phyloP scores from a whole-genome alignment of 1,140 invertebrate species.

The Habropoda laboriosa region DNA sequence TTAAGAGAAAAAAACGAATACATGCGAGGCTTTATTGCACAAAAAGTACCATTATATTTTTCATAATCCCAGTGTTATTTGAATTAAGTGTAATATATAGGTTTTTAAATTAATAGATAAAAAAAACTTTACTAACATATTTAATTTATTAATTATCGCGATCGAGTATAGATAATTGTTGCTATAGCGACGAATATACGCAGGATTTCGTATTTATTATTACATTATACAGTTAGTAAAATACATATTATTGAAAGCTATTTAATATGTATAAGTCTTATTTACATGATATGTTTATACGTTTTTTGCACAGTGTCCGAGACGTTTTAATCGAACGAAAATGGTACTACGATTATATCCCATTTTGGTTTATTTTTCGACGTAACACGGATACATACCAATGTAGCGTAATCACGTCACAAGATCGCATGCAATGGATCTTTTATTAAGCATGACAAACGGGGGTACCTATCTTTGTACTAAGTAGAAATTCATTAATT shows the following conservation, averaged over 20 bases:
- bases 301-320: constrained; percentile 40
- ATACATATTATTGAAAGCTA: constrained; percentile 59
- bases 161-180: constrained; percentile 43
- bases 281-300: constrained; percentile 49
- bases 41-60: constrained; percentile 81
- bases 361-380: not conserved
- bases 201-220: constrained; percentile 68
- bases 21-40: constrained; percentile 75
- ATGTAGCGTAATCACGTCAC: constrained; percentile 1
- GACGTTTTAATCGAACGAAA: constrained; percentile 34
- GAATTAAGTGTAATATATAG: constrained; percentile 71
- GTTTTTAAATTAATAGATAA: constrained; percentile 60
- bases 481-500: constrained; percentile 3
- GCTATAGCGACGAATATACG: constrained; percentile 63
- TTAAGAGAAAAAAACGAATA: constrained; percentile 56
- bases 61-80: constrained; percentile 79
- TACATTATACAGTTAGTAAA: constrained; percentile 62
- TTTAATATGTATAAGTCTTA: constrained; percentile 58
- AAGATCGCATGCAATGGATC: not conserved
- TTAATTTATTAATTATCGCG: constrained; percentile 70
- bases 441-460: constrained; percentile 18
- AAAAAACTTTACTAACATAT: constrained; percentile 67
- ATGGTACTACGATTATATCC: constrained; percentile 20
- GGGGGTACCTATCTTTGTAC: constrained; percentile 7
- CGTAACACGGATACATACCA: constrained; percentile 30